These are phyloP conservation scores for Frankliniella fusca DNA, from an alignment of 2,888 invertebrate genomes.

Conservation along the genomic window DNA sequence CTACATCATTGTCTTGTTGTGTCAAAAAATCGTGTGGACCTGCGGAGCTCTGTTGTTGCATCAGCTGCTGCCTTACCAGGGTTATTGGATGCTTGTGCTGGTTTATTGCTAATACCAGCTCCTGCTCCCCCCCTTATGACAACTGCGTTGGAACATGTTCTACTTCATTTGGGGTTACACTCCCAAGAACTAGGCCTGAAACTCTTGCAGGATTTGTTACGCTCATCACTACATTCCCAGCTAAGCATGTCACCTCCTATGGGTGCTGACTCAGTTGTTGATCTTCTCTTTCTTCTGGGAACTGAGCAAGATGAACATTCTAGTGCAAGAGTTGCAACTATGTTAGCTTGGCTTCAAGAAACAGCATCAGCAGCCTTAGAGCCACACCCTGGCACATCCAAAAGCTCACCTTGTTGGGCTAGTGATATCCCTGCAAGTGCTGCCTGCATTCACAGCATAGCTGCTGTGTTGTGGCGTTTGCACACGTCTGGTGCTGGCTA, in stretches of 20 bases:
- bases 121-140: slow-evolving; percentile 59
- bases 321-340: slow-evolving; percentile 59
- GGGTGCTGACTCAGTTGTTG: slow-evolving; percentile 63
- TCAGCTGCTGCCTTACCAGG: slow-evolving; percentile 64
- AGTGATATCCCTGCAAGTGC: slow-evolving; percentile 43
- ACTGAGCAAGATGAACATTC: slow-evolving; percentile 57
- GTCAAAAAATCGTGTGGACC: slow-evolving; percentile 44
- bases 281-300: slow-evolving; percentile 75
- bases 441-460: slow-evolving; percentile 68
- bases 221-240: not conserved
- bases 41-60: slow-evolving; percentile 48
- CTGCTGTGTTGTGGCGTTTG: slow-evolving; percentile 74
- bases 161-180: slow-evolving; percentile 65
- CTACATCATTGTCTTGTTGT: slow-evolving; percentile 71
- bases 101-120: slow-evolving; percentile 65
- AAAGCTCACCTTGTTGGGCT: not conserved
- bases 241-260: slow-evolving; percentile 37
- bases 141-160: slow-evolving; percentile 62
- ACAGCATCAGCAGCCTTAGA: slow-evolving; percentile 52
- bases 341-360: slow-evolving; percentile 69
- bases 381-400: slow-evolving; percentile 38
- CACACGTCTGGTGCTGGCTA: slow-evolving; percentile 60
- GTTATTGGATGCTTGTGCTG: slow-evolving; percentile 66
- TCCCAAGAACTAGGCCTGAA: slow-evolving; percentile 58
- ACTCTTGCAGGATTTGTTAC: slow-evolving; percentile 48